These are phyloP conservation scores for Pseudoatta argentina DNA, from an alignment of 1,140 invertebrate genomes.

Conservation along the genomic window DNA sequence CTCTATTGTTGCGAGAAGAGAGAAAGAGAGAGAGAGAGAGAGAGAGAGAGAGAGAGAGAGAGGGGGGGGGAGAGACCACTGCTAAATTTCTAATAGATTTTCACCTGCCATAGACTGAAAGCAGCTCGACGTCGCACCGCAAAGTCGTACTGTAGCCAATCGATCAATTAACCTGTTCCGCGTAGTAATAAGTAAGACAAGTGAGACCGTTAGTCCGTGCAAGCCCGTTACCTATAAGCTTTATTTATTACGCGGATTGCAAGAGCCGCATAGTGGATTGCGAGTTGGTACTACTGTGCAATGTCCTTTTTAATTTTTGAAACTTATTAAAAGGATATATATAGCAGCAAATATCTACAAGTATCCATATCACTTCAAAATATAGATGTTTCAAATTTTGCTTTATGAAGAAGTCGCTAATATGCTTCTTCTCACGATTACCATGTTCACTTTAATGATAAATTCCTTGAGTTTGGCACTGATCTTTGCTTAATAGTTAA, in stretches of 20 bases:
- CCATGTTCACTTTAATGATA: not conserved
- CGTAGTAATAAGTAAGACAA: slow-evolving; percentile 64
- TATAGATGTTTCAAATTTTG: not conserved
- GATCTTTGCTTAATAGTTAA: not conserved
- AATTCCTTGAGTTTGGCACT: not conserved
- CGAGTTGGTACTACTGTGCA: slow-evolving; percentile 7
- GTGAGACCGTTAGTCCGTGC: slow-evolving; percentile 54
- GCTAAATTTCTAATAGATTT: slow-evolving; percentile 62
- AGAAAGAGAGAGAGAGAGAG: not conserved
- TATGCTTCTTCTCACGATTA: not conserved
- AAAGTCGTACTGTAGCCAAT: slow-evolving; percentile 58
- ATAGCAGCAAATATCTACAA: not conserved
- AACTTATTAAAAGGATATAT: not conserved
- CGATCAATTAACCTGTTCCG: slow-evolving; percentile 59
- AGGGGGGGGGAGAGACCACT: not conserved
- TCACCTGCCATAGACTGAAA: slow-evolving; percentile 58
- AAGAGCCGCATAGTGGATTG: slow-evolving; percentile 41
- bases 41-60: not conserved
- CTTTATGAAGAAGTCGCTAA: not conserved
- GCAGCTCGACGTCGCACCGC: slow-evolving; percentile 34
- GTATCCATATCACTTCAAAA: not conserved
- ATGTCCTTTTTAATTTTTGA: slow-evolving; percentile 50
- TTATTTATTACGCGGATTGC: slow-evolving; percentile 63
- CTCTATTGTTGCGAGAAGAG: slow-evolving; percentile 34
- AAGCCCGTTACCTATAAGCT: slow-evolving; percentile 57